Evolutionary conservation across 2,113 vertebrate species (phyloP).

Genomic region (Pollimyrus isidori): DNA sequence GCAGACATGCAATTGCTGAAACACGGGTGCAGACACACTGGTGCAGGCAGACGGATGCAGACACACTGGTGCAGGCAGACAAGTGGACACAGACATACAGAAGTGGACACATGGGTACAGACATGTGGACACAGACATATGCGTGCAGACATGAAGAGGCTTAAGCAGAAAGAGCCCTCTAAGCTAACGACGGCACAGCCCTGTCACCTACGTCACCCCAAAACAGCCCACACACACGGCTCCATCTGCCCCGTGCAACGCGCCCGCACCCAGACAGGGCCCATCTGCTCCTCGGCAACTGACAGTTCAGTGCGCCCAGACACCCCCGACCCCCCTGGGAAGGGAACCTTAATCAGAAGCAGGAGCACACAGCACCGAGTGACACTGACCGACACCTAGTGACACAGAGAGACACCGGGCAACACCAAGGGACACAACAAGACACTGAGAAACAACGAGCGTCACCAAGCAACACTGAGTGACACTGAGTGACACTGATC

Average conservation of each 20-base stretch:
- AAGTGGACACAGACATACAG: not conserved
- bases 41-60: not conserved
- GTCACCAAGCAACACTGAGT: not conserved
- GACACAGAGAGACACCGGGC: not conserved
- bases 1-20: not conserved
- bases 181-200: not conserved
- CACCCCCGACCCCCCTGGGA: not conserved
- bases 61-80: too few relatives aligned
- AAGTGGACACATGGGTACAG: not conserved
- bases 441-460: not conserved
- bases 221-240: not conserved
- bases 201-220: constrained; percentile 4
- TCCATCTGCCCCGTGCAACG: constrained; percentile 6
- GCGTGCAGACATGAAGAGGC: not conserved
- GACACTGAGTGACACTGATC: not conserved
- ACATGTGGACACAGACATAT: not conserved
- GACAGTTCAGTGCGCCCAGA: not conserved
- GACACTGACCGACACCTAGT: not conserved
- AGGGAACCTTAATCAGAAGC: not conserved
- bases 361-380: not conserved
- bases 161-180: constrained; percentile 5
- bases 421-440: not conserved
- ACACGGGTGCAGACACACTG: not conserved
- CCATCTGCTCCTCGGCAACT: constrained; percentile 15
- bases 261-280: not conserved